These are phyloP conservation scores for Wiebesia pumilae DNA, from an alignment of 1,140 invertebrate species.

Conservation along the genomic window DNA sequence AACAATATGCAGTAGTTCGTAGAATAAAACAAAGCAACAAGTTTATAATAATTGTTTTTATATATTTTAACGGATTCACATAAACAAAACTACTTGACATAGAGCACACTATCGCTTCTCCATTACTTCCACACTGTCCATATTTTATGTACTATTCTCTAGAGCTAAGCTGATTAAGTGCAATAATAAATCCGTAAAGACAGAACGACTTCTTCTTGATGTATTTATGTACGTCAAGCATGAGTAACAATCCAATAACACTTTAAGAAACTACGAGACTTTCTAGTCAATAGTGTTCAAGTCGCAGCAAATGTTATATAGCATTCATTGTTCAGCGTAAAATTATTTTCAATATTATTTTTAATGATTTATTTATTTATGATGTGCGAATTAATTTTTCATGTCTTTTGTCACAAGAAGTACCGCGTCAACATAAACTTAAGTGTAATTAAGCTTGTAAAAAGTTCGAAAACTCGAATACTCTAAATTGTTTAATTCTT, in stretches of 20 bases:
- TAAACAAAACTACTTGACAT: not conserved
- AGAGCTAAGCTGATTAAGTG: not conserved
- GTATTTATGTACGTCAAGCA: not conserved
- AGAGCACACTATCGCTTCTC: not conserved
- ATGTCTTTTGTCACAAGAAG: too few relatives aligned
- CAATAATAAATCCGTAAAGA: slow-evolving; percentile 1
- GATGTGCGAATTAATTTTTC: too few relatives aligned
- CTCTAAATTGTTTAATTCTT: too few relatives aligned
- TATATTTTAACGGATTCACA: not conserved
- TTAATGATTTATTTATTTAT: too few relatives aligned
- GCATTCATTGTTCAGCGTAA: not conserved
- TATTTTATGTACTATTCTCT: not conserved
- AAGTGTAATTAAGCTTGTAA: too few relatives aligned
- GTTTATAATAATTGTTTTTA: not conserved
- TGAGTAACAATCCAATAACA: not conserved
- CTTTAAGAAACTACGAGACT: not conserved
- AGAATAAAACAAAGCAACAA: not conserved
- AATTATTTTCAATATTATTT: not conserved
- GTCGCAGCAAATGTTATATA: not conserved
- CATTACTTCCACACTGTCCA: not conserved
- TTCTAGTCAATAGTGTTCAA: not conserved
- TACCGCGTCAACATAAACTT: too few relatives aligned
- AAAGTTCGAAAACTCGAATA: too few relatives aligned
- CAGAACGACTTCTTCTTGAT: not conserved
- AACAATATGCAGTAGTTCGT: not conserved